Percentiles rank a stretch among this genome's conserved stretches.
Evolutionary conservation across 2,888 invertebrate species (phyloP).

Genomic region (Hirtodrosophila alboralis): DNA sequence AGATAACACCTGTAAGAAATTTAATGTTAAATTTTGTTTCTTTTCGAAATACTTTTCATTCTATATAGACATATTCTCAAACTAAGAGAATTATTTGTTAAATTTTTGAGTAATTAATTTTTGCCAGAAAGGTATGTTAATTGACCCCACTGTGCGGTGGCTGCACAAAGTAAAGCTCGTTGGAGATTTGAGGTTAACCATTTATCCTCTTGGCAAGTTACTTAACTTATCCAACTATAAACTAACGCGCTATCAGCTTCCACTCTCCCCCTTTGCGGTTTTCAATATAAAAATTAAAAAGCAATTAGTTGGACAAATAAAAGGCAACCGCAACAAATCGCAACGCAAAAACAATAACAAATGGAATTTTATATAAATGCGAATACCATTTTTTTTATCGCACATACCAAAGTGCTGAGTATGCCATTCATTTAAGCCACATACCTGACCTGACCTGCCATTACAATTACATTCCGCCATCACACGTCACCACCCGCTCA

Average conservation of each 20-base stretch:
- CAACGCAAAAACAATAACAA: slow-evolving; percentile 45
- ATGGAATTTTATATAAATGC: slow-evolving; percentile 63
- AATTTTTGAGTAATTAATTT: too few species aligned
- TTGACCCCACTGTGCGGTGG: neutral
- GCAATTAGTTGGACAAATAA: slow-evolving; percentile 66
- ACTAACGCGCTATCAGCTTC: slow-evolving; percentile 7
- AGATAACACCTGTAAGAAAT: too few species aligned
- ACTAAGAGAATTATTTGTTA: too few species aligned
- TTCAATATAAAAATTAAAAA: slow-evolving; percentile 67
- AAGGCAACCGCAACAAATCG: slow-evolving; percentile 55
- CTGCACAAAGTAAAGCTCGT: slow-evolving; percentile 21
- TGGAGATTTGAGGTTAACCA: slow-evolving; percentile 32
- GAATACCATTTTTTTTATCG: slow-evolving; percentile 31
- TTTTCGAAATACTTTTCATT: too few species aligned
- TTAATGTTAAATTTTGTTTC: too few species aligned
- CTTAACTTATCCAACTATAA: slow-evolving; percentile 24
- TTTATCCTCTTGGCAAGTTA: slow-evolving; percentile 31
- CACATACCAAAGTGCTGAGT: slow-evolving; percentile 1
- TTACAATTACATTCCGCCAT: slow-evolving; percentile 44
- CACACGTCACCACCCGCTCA: slow-evolving; percentile 13
- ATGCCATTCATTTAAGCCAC: slow-evolving; percentile 34
- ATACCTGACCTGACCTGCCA: slow-evolving; percentile 45
- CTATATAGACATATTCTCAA: too few species aligned
- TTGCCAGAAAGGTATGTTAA: too few species aligned
- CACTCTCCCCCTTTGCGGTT: slow-evolving; percentile 25